Evolutionary conservation across 2,113 vertebrate species (phyloP).

Genomic region (Phalacrocorax pelagicus): DNA sequence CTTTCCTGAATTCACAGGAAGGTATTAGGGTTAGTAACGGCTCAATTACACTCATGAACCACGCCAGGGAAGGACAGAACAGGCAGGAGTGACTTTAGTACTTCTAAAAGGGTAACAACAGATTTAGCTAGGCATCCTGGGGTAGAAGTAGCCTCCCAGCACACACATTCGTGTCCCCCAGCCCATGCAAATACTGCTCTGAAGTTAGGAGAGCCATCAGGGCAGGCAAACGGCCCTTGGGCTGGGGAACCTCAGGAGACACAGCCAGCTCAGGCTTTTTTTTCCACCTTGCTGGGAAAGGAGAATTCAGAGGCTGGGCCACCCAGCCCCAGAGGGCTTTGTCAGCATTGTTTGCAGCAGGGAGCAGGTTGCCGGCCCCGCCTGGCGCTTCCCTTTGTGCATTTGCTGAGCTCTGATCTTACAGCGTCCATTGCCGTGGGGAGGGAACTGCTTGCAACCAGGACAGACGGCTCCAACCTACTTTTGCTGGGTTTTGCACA

Average conservation of each 20-base stretch:
- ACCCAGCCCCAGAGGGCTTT: background rate
- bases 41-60: background rate
- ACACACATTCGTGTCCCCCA: fast-evolving
- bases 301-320: background rate
- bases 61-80: background rate
- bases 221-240: background rate
- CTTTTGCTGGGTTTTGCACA: background rate
- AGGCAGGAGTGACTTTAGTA: background rate
- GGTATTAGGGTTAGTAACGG: no score
- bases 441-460: background rate
- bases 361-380: background rate
- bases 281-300: background rate
- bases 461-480: background rate
- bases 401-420: background rate
- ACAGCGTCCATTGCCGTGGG: background rate
- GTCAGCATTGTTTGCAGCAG: background rate
- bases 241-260: background rate
- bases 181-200: background rate
- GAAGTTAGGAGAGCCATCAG: background rate
- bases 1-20: background rate
- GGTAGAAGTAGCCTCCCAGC: background rate
- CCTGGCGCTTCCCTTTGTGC: background rate
- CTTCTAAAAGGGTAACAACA: background rate
- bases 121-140: background rate
- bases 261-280: background rate